A percentile compares a stretch with the other conserved stretches of the same genome.
These are phyloP conservation scores for Temnothorax longispinosus DNA, from an alignment of 1,140 invertebrate genomes.

Conservation along the genomic window DNA sequence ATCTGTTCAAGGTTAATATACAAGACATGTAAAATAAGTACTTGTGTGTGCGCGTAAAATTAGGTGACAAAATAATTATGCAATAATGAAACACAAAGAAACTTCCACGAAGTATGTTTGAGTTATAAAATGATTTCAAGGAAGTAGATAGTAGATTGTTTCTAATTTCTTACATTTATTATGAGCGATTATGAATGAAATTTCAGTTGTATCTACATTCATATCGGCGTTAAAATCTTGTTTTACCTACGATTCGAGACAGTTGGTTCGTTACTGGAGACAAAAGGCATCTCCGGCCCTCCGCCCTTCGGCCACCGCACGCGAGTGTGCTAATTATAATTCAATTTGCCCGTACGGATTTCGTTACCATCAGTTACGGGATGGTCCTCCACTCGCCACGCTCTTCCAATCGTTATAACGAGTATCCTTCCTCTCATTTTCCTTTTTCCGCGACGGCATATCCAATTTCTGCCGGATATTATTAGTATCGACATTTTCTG, in stretches of 20 bases:
- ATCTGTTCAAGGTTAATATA: neutral
- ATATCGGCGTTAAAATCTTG: slow-evolving; percentile 53
- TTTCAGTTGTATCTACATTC: slow-evolving; percentile 15
- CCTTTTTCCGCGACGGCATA: slow-evolving; percentile 39
- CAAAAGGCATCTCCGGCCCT: slow-evolving; percentile 48
- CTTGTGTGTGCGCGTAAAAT: neutral
- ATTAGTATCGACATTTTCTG: slow-evolving; percentile 62
- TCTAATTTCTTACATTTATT: slow-evolving; percentile 26
- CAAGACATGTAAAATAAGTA: neutral
- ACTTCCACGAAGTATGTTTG: neutral
- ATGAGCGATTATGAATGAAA: neutral
- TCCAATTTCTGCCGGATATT: slow-evolving; percentile 41
- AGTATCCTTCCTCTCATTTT: slow-evolving; percentile 55
- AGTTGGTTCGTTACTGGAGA: slow-evolving; percentile 56
- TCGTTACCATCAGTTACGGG: slow-evolving; percentile 65
- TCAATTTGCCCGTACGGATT: slow-evolving; percentile 61
- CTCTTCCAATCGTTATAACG: slow-evolving; percentile 59
- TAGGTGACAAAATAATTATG: neutral
- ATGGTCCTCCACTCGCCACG: slow-evolving; percentile 31
- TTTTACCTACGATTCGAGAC: slow-evolving; percentile 14
- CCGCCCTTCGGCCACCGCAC: slow-evolving; percentile 9
- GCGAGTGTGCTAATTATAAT: slow-evolving; percentile 68
- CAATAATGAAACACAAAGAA: neutral
- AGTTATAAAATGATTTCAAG: slow-evolving; percentile 5
- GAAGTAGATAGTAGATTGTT: neutral